Evolutionary conservation across 2,113 vertebrate species (phyloP), one percentile per base, ranked within the genome.

Genomic region (Menidia beryllina): DNA sequence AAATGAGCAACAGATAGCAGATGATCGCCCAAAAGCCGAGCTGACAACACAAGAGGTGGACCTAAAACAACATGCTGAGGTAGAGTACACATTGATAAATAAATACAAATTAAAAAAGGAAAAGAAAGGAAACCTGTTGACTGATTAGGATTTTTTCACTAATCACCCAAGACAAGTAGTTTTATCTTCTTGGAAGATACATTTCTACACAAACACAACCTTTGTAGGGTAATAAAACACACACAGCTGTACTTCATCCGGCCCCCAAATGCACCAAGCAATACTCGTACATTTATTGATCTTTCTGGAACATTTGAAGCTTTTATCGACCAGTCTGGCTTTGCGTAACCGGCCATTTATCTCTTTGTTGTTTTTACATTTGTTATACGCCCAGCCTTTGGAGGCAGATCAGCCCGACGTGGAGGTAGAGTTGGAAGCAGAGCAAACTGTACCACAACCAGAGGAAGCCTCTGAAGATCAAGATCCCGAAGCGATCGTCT

Each of bases 21-120:
- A 54, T 1, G 30, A 70, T 72, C 65, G 63, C 19, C 56, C 74
- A 61, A 84, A 92, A 66, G 74, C 84, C 30, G 88, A 88, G 20
- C 68, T 89, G 53, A 25, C 6, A 30, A 83, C 80, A 61, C 86
- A 85, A 76, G 92, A 92, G 23, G 63, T 58, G 10, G 88, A 89
- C 47, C 71, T 51, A 47, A 62, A 85, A 34, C 10, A 20, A 11
- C 2, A 30, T 4, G 8, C 19, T 20, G 43, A 61, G 59, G 59
- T 45, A 17, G 19, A 6, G 41, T 45, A 19, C 49, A n/a, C n/a
- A n/a, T n/a, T n/a, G n/a, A n/a, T n/a, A n/a, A n/a, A n/a, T n/a
- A n/a, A n/a, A n/a, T n/a, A n/a, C n/a, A n/a, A n/a, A n/a, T n/a
- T n/a, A n/a, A n/a, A 23, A 13, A 6, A 2, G 7, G 19, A 27